Percentiles rank a stretch among this genome's conserved stretches.
phyloP scores from a whole-genome alignment of 1,140 invertebrate species.

The Liolophura sinensis region DNA sequence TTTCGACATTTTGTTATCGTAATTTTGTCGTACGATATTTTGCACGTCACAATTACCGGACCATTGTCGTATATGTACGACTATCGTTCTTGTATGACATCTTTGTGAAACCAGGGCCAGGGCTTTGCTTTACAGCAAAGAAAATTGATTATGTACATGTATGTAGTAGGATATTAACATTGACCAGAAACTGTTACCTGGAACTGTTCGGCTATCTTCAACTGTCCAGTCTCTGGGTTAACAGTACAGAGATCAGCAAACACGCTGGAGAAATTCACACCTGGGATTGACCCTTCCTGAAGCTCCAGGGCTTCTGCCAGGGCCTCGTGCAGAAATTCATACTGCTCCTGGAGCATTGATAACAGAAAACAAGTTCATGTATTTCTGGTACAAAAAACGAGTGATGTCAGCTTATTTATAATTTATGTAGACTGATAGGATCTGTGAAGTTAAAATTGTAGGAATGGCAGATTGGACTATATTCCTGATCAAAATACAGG shows the following conservation, averaged over 20 bases:
- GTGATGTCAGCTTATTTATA: constrained; percentile 19
- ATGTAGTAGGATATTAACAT: too few species aligned
- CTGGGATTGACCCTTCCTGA: constrained; percentile 74
- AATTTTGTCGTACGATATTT: too few species aligned
- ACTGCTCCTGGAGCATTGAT: constrained; percentile 77
- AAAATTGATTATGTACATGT: too few species aligned
- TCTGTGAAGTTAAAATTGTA: background rate
- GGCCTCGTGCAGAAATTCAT: constrained; percentile 93
- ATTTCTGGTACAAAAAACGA: too few species aligned
- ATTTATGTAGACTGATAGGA: constrained; percentile 7
- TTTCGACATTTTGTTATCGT: too few species aligned
- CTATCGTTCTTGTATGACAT: too few species aligned
- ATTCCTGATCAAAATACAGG: background rate
- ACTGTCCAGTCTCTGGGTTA: constrained; percentile 97
- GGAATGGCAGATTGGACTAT: background rate
- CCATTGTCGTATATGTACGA: too few species aligned
- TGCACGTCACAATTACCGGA: too few species aligned
- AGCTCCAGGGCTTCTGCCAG: constrained; percentile 88
- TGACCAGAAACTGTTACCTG: too few species aligned
- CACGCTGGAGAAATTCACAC: constrained; percentile 88
- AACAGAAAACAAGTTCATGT: too few species aligned
- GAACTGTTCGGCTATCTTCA: constrained; percentile 96
- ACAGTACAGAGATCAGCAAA: constrained; percentile 95
- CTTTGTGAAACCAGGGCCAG: too few species aligned
- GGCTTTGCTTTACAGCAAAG: too few species aligned